Evolutionary conservation across 2,797 vertebrate genomes (phyloP).

Genomic region (Sus cebifrons): DNA sequence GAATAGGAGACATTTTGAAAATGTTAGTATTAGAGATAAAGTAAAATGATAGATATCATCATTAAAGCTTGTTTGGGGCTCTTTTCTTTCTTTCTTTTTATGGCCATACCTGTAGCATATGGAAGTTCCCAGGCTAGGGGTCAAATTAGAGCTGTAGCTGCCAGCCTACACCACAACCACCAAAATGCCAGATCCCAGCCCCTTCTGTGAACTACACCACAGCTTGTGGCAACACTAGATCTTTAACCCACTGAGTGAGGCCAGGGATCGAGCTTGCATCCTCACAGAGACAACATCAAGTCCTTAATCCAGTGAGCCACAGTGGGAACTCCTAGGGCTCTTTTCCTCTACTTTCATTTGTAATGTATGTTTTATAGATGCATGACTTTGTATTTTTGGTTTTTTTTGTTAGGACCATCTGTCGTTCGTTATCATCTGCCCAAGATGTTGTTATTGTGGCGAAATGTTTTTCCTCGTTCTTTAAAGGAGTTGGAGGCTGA

Average conservation of each 20-base stretch:
- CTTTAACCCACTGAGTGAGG: no score
- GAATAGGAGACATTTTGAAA: conserved; percentile 56
- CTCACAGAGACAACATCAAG: no score
- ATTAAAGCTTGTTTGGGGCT: neutral
- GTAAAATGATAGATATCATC: neutral
- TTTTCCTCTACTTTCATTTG: conserved; percentile 8
- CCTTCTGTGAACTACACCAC: no score
- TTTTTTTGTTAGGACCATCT: conserved; percentile 93
- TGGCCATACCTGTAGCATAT: no score
- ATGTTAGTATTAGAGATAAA: conserved; percentile 41
- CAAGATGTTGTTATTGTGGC: conserved; percentile 98
- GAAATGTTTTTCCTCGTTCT: conserved; percentile 99
- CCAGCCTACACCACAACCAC: no score
- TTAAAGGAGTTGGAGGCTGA: conserved; percentile 98
- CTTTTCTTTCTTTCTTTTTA: neutral
- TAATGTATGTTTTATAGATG: neutral
- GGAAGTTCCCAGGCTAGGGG: no score
- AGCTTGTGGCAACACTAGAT: no score
- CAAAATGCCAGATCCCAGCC: no score
- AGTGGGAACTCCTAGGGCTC: neutral
- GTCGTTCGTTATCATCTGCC: conserved; percentile 98
- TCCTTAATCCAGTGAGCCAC: no score
- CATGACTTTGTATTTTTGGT: neutral
- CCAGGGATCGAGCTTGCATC: no score
- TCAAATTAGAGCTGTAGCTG: no score